Conservation (phyloP, 2,888 invertebrate species). For the Leucophenga montana region DNA sequence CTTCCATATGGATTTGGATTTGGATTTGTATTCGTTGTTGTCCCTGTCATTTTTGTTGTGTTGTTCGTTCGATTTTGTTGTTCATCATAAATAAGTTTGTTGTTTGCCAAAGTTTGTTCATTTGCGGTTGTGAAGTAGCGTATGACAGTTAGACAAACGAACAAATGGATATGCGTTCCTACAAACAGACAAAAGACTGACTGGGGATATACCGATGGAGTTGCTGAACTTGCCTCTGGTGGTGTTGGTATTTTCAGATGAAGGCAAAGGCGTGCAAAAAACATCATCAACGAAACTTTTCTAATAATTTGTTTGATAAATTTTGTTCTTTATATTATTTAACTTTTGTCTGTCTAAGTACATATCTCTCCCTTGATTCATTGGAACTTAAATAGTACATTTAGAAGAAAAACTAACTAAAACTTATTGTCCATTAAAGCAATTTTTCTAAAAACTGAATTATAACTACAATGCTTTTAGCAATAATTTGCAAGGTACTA, state of each 20-base stretch:
- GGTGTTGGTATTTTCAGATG: not conserved
- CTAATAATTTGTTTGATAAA: conserved; percentile 58
- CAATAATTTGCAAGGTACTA: too few relatives aligned
- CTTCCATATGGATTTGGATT: not conserved
- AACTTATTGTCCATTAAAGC: too few relatives aligned
- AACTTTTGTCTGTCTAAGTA: not conserved
- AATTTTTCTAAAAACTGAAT: too few relatives aligned
- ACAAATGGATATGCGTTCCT: not conserved
- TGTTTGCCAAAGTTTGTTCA: conserved; percentile 62
- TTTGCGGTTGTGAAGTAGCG: conserved; percentile 52
- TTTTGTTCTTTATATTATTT: conserved; percentile 30
- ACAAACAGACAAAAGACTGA: not conserved
- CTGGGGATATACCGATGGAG: not conserved
- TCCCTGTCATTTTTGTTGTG: not conserved
- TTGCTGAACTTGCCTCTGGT: not conserved
- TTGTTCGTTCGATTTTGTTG: conserved; percentile 41
- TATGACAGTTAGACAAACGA: conserved; percentile 42
- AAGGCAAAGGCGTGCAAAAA: conserved; percentile 4
- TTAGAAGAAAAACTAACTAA: too few relatives aligned
- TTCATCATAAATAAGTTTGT: conserved; percentile 58
- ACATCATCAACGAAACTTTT: conserved; percentile 51
- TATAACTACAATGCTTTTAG: too few relatives aligned
- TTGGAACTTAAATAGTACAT: too few relatives aligned
- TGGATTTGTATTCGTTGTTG: too few relatives aligned
- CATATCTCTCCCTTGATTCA: too few relatives aligned